Evolutionary conservation across 2,888 invertebrate species (phyloP).

Genomic region (Melikaiella ostensackeni): DNA sequence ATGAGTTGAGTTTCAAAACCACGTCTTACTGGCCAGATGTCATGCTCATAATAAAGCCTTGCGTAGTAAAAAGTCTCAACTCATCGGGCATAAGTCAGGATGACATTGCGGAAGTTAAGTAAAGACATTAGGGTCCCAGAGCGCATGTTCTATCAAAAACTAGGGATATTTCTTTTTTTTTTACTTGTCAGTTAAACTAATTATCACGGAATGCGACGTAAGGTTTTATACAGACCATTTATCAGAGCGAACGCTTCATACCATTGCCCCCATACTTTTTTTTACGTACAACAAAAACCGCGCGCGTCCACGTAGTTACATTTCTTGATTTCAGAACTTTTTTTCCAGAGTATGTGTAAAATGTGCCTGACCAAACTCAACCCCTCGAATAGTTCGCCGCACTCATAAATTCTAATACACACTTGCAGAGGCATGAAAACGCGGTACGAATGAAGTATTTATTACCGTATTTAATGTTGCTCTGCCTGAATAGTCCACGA

Average conservation of each 20-base stretch:
- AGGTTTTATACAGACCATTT: neutral
- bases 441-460: slow-evolving; percentile 1
- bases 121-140: neutral
- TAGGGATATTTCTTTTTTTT: neutral
- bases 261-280: neutral
- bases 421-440: neutral
- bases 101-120: neutral
- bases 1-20: neutral
- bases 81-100: neutral
- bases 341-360: neutral
- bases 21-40: neutral
- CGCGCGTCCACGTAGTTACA: neutral
- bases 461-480: slow-evolving; percentile 7
- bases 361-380: slow-evolving; percentile 2
- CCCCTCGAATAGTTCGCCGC: neutral
- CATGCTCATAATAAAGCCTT: neutral
- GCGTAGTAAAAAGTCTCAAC: neutral
- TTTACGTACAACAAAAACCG: neutral
- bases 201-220: neutral
- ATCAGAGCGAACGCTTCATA: neutral
- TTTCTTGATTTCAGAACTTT: neutral
- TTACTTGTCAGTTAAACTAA: neutral
- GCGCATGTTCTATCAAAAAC: neutral
- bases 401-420: neutral
- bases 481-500: neutral